Percentiles rank a stretch among this genome's conserved stretches.
Conservation (phyloP, 1,140 invertebrate species). For the Meloidogyne chitwoodi region DNA sequence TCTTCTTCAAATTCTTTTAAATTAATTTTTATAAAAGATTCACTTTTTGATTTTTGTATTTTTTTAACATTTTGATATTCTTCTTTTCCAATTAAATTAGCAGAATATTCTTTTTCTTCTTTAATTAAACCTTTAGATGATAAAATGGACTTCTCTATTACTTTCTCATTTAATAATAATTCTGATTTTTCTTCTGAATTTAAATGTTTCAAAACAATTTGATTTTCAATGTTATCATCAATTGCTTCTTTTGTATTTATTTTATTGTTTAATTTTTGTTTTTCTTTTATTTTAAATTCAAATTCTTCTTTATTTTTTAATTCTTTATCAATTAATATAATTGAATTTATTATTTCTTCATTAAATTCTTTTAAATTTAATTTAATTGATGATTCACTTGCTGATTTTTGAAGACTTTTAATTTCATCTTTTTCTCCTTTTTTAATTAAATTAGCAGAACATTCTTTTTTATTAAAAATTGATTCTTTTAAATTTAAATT, state of each 20-base stretch:
- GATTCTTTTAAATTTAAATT: neutral
- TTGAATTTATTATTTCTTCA: no score
- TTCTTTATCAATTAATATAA: no score
- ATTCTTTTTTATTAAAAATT: neutral
- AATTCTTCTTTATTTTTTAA: no score
- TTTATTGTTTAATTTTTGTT: neutral
- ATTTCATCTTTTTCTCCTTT: neutral
- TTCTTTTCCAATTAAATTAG: neutral
- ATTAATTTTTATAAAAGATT: neutral
- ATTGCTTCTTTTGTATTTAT: neutral
- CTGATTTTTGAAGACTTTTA: neutral
- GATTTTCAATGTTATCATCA: neutral
- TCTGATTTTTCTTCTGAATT: neutral
- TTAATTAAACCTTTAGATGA: constrained; percentile 2
- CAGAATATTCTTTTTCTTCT: neutral
- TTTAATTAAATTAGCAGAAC: no score
- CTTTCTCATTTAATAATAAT: neutral
- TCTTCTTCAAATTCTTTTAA: neutral
- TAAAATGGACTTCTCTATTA: neutral
- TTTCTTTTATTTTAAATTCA: neutral
- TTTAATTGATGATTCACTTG: no score
- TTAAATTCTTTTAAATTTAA: no score
- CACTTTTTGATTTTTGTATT: neutral
- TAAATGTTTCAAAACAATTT: neutral
- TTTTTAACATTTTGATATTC: neutral